Conservation (phyloP, 2,888 invertebrate genomes). For the Chrysolina haemoptera region DNA sequence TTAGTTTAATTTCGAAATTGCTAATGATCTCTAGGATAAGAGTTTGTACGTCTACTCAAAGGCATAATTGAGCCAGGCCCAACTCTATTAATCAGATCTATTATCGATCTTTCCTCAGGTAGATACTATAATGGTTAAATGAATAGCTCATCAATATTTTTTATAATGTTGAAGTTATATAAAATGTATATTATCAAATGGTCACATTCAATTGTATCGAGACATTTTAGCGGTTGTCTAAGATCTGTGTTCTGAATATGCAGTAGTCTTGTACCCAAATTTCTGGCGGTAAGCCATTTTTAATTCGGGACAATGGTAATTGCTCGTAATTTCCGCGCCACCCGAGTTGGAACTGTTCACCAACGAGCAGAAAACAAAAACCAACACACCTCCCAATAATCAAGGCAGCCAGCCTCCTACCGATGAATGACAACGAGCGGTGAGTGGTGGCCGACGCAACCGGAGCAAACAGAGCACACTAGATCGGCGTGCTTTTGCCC, state of each 20-base stretch:
- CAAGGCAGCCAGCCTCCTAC: constrained; percentile 36
- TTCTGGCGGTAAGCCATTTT: constrained; percentile 8
- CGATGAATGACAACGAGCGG: constrained; percentile 38
- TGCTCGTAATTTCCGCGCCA: constrained; percentile 10
- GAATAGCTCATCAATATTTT: too few species aligned
- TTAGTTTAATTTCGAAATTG: too few species aligned
- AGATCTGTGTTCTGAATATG: not conserved
- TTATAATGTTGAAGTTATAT: too few species aligned
- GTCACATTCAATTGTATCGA: too few species aligned
- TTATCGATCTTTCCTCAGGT: too few species aligned
- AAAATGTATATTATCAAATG: too few species aligned
- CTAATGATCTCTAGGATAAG: too few species aligned
- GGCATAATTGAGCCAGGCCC: too few species aligned
- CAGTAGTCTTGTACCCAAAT: not conserved
- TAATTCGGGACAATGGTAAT: constrained; percentile 1
- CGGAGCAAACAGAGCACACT: constrained; percentile 56
- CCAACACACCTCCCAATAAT: constrained; percentile 37
- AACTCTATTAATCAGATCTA: too few species aligned
- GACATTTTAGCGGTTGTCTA: too few species aligned
- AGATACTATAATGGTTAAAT: too few species aligned
- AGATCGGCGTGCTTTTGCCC: constrained; percentile 48
- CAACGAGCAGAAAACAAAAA: constrained; percentile 31
- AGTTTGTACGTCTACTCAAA: too few species aligned
- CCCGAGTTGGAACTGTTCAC: constrained; percentile 19
- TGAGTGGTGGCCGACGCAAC: constrained; percentile 31